These are phyloP conservation scores for Limulus polyphemus DNA, from an alignment of 2,888 invertebrate genomes.

Conservation along the genomic window DNA sequence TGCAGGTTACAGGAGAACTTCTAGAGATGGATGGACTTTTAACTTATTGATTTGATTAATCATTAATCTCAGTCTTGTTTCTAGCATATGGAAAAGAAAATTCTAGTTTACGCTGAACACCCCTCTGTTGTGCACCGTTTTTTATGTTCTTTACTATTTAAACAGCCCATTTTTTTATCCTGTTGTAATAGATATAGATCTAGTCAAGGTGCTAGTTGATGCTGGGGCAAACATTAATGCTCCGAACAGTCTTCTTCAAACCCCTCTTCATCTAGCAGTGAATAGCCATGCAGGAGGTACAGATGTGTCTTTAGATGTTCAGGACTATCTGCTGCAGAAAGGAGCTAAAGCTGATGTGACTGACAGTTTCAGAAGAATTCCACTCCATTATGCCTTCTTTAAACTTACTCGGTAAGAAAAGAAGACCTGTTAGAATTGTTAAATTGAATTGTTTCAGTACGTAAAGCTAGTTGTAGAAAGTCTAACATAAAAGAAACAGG, in stretches of 20 bases:
- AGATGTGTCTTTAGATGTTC: slow-evolving; percentile 39
- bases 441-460: too few relatives aligned
- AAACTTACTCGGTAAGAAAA: too few relatives aligned
- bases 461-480: too few relatives aligned
- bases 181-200: slow-evolving; percentile 24
- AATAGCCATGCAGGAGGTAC: slow-evolving; percentile 36
- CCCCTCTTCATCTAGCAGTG: slow-evolving; percentile 41
- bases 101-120: neutral
- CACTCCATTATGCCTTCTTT: slow-evolving; percentile 41
- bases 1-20: too few relatives aligned
- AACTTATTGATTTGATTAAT: neutral
- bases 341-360: slow-evolving; percentile 35
- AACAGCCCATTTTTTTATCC: neutral
- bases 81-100: neutral
- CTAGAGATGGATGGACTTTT: too few relatives aligned
- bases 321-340: slow-evolving; percentile 38
- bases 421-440: too few relatives aligned
- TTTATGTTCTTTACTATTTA: neutral
- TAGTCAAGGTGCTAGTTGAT: slow-evolving; percentile 30
- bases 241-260: slow-evolving; percentile 30
- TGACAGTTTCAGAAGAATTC: slow-evolving; percentile 35
- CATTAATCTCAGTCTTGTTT: neutral
- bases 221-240: slow-evolving; percentile 33
- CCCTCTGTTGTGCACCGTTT: neutral
- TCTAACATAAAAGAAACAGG: too few relatives aligned